A percentile compares a stretch with the other conserved stretches of the same genome.
Conservation (phyloP, 2,113 vertebrate genomes). For the Coreoperca whiteheadi region DNA sequence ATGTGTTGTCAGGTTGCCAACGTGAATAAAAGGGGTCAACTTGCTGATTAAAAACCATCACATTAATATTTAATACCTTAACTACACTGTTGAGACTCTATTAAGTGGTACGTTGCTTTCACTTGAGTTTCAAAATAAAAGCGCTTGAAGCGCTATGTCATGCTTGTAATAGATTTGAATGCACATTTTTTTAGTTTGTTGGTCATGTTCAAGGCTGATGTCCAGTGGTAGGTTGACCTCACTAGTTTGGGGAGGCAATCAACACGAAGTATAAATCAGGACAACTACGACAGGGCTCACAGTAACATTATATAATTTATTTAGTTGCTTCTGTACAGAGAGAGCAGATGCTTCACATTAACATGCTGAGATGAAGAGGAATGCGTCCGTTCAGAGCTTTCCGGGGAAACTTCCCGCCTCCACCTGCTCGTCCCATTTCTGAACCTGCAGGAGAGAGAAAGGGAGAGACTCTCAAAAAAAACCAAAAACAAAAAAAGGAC, state of each 20-base stretch:
- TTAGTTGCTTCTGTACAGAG: constrained; percentile 32
- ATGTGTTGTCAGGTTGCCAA: background rate
- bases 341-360: constrained; percentile 31
- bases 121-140: background rate
- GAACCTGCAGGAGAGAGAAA: constrained; percentile 62
- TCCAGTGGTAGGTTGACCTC: background rate
- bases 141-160: too few species aligned
- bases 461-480: background rate
- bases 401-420: constrained; percentile 77
- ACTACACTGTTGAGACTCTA: accelerated
- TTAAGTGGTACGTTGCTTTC: background rate
- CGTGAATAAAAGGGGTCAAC: background rate
- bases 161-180: background rate
- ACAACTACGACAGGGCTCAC: background rate
- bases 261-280: background rate
- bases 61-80: background rate
- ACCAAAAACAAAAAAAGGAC: background rate
- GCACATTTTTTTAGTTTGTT: too few species aligned
- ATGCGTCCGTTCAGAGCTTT: constrained; percentile 67
- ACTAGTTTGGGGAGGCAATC: background rate
- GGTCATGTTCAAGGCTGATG: too few species aligned
- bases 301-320: constrained; percentile 37
- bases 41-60: background rate
- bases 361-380: background rate
- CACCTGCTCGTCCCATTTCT: constrained; percentile 79